These are phyloP conservation scores for Apodemia mormo DNA, from an alignment of 2,888 invertebrate species.

Conservation along the genomic window DNA sequence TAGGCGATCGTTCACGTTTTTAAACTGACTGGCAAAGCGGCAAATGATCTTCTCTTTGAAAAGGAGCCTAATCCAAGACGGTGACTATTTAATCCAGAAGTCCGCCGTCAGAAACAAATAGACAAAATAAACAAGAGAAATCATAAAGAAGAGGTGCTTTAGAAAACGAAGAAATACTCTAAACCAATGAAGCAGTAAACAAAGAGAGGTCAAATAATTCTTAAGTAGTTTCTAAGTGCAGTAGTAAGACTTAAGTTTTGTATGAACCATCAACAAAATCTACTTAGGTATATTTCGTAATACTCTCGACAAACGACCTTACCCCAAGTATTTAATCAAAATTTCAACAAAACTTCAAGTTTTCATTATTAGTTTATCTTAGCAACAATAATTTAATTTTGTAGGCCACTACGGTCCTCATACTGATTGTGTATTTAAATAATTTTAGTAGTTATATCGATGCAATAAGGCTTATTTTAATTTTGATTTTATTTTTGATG, in stretches of 20 bases:
- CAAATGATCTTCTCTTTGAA: no score
- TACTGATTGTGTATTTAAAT: background rate
- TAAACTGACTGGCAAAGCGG: no score
- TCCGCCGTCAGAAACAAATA: no score
- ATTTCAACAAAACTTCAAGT: conserved; percentile 15
- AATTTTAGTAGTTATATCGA: background rate
- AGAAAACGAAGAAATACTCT: no score
- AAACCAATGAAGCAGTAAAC: no score
- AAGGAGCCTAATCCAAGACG: no score
- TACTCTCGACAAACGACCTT: background rate
- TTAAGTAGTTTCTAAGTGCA: background rate
- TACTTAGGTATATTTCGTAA: conserved; percentile 2
- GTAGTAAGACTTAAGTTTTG: conserved; percentile 4
- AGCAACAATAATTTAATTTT: conserved; percentile 15
- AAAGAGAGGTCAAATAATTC: no score
- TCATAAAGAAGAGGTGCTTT: no score
- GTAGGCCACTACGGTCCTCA: background rate
- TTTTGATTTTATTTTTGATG: background rate
- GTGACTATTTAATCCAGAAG: no score
- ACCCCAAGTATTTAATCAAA: conserved; percentile 12
- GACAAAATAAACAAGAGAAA: no score
- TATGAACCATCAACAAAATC: conserved; percentile 5
- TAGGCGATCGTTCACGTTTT: no score
- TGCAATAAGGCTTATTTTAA: background rate
- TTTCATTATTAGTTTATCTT: conserved; percentile 19